A percentile compares a stretch with the other conserved stretches of the same genome.
These are phyloP conservation scores for Calidris pygmaea DNA, from an alignment of 2,113 vertebrate species.

Conservation along the genomic window DNA sequence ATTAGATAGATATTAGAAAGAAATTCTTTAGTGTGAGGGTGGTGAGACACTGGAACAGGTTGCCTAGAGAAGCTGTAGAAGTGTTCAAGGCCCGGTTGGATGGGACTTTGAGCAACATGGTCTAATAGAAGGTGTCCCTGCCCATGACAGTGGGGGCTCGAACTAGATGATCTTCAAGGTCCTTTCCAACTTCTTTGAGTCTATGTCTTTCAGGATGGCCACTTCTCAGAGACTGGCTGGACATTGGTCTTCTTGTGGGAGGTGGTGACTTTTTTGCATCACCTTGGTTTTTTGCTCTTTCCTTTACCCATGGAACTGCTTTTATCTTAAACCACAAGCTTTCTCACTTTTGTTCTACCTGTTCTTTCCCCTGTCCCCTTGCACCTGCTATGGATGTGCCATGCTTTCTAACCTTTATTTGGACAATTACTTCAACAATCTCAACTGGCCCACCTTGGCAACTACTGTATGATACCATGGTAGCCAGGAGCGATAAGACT, in stretches of 20 bases:
- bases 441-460: neutral
- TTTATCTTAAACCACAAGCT: neutral
- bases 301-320: neutral
- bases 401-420: neutral
- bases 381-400: neutral
- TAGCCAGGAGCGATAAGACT: neutral
- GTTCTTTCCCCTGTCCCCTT: neutral
- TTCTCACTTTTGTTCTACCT: neutral
- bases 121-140: neutral
- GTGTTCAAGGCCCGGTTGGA: neutral
- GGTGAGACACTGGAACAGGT: neutral
- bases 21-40: neutral
- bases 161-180: neutral
- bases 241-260: neutral
- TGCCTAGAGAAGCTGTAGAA: neutral
- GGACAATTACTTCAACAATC: neutral
- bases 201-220: neutral
- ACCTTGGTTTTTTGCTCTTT: neutral
- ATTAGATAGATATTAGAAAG: neutral
- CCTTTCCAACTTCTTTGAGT: neutral
- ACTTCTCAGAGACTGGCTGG: neutral
- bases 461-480: neutral
- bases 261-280: neutral
- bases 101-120: neutral
- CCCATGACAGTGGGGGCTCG: neutral